Percentiles rank a stretch among this genome's conserved stretches.
Conservation (phyloP, 2,113 vertebrate species). For the Corythaixoides concolor region DNA sequence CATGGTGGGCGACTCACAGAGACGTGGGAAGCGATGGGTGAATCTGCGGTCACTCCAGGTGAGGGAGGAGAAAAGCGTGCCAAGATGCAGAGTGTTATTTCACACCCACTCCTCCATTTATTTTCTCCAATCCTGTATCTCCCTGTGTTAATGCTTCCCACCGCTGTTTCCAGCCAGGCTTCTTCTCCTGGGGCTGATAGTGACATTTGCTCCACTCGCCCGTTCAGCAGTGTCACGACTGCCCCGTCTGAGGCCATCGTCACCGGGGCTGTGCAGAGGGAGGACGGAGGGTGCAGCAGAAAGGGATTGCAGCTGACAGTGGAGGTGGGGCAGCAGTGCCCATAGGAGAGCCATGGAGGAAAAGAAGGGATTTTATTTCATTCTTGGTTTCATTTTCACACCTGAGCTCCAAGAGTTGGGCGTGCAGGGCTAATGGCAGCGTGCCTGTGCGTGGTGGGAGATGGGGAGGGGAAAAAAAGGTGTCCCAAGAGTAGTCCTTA, state of each 20-base stretch:
- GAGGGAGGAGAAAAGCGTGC: not conserved
- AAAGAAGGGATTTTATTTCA: not conserved
- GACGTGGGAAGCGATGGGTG: not conserved
- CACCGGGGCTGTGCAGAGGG: not conserved
- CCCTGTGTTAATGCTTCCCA: not conserved
- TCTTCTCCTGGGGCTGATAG: not conserved
- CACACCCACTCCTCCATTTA: not conserved
- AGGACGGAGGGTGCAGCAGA: not conserved
- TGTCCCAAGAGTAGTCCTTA: not conserved
- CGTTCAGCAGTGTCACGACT: not conserved
- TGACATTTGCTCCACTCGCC: not conserved
- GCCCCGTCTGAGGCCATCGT: not conserved
- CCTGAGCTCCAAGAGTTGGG: not conserved
- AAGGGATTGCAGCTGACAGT: not conserved
- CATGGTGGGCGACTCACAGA: accelerated
- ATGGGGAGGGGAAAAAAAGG: not conserved
- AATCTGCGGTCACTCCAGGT: not conserved
- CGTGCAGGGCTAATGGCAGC: not conserved
- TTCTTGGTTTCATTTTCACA: not conserved
- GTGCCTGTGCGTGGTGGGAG: not conserved
- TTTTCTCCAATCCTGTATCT: not conserved
- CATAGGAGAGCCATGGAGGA: not conserved
- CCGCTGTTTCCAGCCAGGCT: not conserved
- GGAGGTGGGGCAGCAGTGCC: not conserved
- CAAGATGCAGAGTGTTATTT: not conserved